phyloP scores from a whole-genome alignment of 2,797 vertebrate species.

The Pangasius sanitwongsei region DNA sequence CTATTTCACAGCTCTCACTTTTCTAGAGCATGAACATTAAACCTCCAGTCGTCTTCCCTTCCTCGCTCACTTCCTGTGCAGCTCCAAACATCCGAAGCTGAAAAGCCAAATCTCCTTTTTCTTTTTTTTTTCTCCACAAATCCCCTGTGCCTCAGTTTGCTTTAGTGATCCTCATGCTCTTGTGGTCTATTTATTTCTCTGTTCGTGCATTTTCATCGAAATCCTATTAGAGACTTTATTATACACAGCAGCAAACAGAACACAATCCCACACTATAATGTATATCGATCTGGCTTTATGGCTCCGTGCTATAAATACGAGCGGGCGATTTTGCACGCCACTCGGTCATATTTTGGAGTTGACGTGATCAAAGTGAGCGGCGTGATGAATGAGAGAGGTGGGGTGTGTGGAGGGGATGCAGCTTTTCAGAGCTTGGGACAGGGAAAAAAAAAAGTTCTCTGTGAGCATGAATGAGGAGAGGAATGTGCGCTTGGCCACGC shows the following conservation, averaged over 20 bases:
- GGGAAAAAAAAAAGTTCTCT: constrained; percentile 6
- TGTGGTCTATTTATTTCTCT: constrained; percentile 54
- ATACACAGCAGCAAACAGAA: constrained; percentile 44
- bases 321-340: constrained; percentile 39
- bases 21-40: constrained; percentile 27
- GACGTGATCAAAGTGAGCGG: constrained; percentile 26
- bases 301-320: constrained; percentile 42
- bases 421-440: constrained; percentile 9
- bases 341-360: constrained; percentile 36
- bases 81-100: constrained; percentile 32
- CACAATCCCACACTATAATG: constrained; percentile 37
- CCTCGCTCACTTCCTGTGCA: constrained; percentile 1
- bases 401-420: constrained; percentile 34
- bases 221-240: constrained; percentile 57
- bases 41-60: not conserved
- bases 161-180: constrained; percentile 31
- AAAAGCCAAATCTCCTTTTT: constrained; percentile 39
- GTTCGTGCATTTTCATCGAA: constrained; percentile 48
- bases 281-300: constrained; percentile 46
- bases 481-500: not conserved
- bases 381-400: constrained; percentile 34
- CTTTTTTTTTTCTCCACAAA: constrained; percentile 11
- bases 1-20: not conserved
- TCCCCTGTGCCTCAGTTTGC: constrained; percentile 26
- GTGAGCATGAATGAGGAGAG: constrained; percentile 13